Conservation (phyloP, 2,888 invertebrate genomes). For the Cerceris rybyensis region DNA sequence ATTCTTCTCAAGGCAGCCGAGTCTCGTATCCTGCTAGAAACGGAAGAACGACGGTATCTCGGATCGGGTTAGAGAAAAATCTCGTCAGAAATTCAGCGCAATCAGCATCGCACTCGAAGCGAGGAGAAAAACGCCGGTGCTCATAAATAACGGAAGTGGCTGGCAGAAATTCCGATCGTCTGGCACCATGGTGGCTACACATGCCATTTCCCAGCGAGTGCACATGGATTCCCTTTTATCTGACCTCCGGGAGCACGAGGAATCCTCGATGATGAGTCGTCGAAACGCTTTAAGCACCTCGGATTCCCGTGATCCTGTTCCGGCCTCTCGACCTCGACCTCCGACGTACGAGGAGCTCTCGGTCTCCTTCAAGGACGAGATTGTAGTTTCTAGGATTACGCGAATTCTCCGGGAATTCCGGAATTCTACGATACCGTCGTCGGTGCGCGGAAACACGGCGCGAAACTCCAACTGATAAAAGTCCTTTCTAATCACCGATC, state of each 20-base stretch:
- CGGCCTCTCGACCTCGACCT: slow-evolving; percentile 60
- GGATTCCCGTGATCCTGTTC: slow-evolving; percentile 69
- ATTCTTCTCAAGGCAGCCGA: background rate
- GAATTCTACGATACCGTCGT: slow-evolving; percentile 32
- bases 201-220: slow-evolving; percentile 51
- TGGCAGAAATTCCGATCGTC: slow-evolving; percentile 43
- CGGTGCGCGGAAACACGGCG: slow-evolving; percentile 3
- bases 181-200: slow-evolving; percentile 29
- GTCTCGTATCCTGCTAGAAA: background rate
- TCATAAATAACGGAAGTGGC: slow-evolving; percentile 55
- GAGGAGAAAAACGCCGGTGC: slow-evolving; percentile 21
- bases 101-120: slow-evolving; percentile 17
- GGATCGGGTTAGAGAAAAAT: background rate
- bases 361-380: slow-evolving; percentile 38
- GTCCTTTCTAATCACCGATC: slow-evolving; percentile 48
- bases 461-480: slow-evolving; percentile 43
- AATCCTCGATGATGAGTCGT: slow-evolving; percentile 74
- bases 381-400: slow-evolving; percentile 53
- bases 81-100: slow-evolving; percentile 6
- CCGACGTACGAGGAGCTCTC: slow-evolving; percentile 15
- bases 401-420: slow-evolving; percentile 52
- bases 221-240: slow-evolving; percentile 71
- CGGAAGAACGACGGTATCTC: background rate
- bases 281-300: slow-evolving; percentile 68
- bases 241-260: slow-evolving; percentile 57